A percentile compares a stretch with the other conserved stretches of the same genome.
phyloP scores from a whole-genome alignment of 1,140 invertebrate species.

The Arion vulgaris region DNA sequence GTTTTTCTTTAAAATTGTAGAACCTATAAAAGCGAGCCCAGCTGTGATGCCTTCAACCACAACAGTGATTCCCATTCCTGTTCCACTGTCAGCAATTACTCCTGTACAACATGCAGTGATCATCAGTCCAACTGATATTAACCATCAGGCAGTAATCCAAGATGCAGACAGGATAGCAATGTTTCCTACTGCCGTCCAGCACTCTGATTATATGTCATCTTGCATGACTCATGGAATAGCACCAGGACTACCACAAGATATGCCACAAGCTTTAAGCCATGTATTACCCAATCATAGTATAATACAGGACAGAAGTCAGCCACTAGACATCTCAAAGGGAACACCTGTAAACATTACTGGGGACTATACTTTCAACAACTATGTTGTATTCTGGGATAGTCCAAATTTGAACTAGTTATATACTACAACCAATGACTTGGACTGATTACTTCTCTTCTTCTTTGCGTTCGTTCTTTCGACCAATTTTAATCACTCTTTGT shows the following conservation, averaged over 20 bases:
- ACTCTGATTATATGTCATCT: background rate
- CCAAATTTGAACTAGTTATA: background rate
- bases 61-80: background rate
- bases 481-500: no score
- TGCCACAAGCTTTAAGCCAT: background rate
- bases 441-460: no score
- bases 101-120: background rate
- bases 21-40: background rate
- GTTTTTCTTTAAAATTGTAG: background rate
- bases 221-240: background rate
- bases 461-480: no score
- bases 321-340: background rate
- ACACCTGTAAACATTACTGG: background rate
- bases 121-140: background rate
- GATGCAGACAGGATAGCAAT: background rate
- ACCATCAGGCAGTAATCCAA: background rate
- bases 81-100: background rate
- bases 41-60: background rate
- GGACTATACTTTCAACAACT: slow-evolving; percentile 16
- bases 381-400: slow-evolving; percentile 25
- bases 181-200: background rate
- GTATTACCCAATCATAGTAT: background rate
- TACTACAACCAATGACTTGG: background rate
- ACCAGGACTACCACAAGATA: background rate
- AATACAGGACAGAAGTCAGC: slow-evolving; percentile 21